Evolutionary conservation across 2,113 vertebrate genomes (phyloP).

Genomic region (Dromas ardeola): DNA sequence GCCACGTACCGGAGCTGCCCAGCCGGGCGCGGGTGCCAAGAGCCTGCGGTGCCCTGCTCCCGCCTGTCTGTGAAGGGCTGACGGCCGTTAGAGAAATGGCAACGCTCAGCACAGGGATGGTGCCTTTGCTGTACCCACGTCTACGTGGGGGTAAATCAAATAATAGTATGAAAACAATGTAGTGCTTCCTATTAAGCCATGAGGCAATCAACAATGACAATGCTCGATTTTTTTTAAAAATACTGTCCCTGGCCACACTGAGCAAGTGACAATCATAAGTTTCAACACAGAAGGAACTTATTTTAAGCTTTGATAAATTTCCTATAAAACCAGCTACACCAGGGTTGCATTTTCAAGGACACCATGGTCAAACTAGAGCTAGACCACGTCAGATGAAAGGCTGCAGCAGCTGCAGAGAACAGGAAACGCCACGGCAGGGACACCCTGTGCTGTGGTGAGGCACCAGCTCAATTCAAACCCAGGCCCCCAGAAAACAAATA

Average conservation of each 20-base stretch:
- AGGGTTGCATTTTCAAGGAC: background rate
- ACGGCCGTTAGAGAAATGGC: background rate
- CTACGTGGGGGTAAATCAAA: background rate
- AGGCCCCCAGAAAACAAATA: background rate
- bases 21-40: background rate
- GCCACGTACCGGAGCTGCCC: background rate
- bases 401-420: background rate
- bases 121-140: background rate
- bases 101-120: fast-evolving
- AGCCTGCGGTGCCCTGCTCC: no score
- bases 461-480: background rate
- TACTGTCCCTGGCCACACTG: background rate
- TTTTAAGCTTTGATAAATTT: background rate
- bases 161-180: background rate
- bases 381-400: background rate
- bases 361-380: background rate
- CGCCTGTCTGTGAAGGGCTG: background rate
- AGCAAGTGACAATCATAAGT: background rate
- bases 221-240: background rate
- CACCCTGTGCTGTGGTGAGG: background rate
- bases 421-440: fast-evolving
- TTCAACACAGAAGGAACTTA: background rate
- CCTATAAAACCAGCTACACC: background rate
- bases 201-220: background rate
- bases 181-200: background rate